These are phyloP conservation scores for Sarcophilus harrisii DNA, from an alignment of 2,797 vertebrate genomes.

Conservation along the genomic window DNA sequence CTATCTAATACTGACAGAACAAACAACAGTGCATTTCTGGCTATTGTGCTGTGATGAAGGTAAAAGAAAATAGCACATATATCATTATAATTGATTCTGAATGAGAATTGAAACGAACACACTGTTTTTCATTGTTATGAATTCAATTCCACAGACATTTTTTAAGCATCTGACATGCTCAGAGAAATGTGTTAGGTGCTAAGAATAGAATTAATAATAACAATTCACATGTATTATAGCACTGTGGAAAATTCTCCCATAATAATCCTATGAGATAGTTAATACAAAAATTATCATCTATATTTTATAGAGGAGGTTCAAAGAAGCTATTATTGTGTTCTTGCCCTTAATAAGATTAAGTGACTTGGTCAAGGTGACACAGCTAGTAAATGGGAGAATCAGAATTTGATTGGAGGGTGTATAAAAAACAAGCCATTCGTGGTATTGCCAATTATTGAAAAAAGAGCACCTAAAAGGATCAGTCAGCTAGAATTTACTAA, in stretches of 20 bases:
- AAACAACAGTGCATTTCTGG: constrained; percentile 28
- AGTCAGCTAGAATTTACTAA: not conserved
- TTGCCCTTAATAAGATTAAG: not conserved
- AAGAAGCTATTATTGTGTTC: not conserved
- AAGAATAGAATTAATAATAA: not conserved
- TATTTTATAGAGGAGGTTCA: not conserved
- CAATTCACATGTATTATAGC: not conserved
- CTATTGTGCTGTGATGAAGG: constrained; percentile 35
- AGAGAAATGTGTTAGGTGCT: not conserved
- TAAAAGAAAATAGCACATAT: constrained; percentile 11
- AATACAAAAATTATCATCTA: not conserved
- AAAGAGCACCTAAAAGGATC: not conserved
- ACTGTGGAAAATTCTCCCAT: not conserved
- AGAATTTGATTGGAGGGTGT: not conserved
- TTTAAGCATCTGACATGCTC: not conserved
- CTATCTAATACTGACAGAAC: constrained; percentile 38
- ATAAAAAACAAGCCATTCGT: not conserved
- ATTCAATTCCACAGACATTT: not conserved
- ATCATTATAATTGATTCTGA: constrained; percentile 29
- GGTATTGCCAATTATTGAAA: not conserved
- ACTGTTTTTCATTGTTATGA: not conserved
- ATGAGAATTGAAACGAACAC: constrained; percentile 31
- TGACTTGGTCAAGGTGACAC: not conserved
- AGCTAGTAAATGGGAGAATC: not conserved
- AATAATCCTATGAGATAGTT: not conserved